Evolutionary conservation across 2,888 invertebrate species (phyloP), one percentile per base, ranked within the genome.

Genomic region (Tubulanus polymorphus): DNA sequence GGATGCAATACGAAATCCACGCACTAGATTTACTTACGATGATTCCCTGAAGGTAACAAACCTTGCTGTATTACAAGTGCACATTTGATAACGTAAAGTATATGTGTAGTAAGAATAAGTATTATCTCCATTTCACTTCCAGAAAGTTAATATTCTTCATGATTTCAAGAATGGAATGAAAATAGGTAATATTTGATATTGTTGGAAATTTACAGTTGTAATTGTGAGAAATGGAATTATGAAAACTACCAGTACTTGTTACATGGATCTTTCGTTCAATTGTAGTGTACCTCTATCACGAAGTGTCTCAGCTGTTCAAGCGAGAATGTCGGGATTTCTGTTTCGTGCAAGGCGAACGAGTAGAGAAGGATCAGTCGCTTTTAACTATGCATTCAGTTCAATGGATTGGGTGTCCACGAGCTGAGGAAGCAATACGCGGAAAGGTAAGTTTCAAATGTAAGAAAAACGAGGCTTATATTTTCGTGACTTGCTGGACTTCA

Each of bases 21-120:
- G 70, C 18, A 74, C 72, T 29, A 62, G 70, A 52, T 74, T 73
- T 53, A 72, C 73, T 3, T 75, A 74, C 62, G 75, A 75, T 66
- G 74, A 74, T 20, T 70, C 70, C 53, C 59, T 75, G 3, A 75
- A 74, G 72, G 75, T 74, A 63, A 29, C 45, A 48, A 3, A 20
- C 8, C 10, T 45, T 18, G 37, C 3, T 46, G 28, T 49, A 1
- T 48, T 26, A 35, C 35, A 35, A n/a, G n/a, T n/a, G n/a, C n/a
- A n/a, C n/a, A n/a, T n/a, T n/a, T n/a, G n/a, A n/a, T n/a, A n/a
- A n/a, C n/a, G n/a, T n/a, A n/a, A n/a, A n/a, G n/a, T n/a, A n/a
- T n/a, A n/a, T n/a, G n/a, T n/a, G n/a, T n/a, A n/a, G n/a, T n/a
- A n/a, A n/a, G n/a, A n/a, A n/a, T n/a, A n/a, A n/a, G n/a, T n/a